These are phyloP conservation scores for Eupithecia subfuscata DNA, from an alignment of 2,888 invertebrate species.

Conservation along the genomic window DNA sequence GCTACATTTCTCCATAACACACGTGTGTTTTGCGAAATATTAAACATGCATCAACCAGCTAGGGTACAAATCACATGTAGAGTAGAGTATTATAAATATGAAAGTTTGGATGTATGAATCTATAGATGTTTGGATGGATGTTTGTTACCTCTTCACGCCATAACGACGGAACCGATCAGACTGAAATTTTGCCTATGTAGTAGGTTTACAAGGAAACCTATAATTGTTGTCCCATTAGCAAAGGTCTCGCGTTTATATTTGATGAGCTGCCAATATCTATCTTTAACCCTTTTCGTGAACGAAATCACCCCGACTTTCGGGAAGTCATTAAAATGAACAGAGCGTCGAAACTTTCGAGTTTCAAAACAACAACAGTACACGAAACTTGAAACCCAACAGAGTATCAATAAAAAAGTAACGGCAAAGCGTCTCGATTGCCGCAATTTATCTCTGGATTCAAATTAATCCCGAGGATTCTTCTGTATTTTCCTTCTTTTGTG, in stretches of 20 bases:
- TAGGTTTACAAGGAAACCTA: no score
- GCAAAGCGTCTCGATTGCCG: conserved; percentile 26
- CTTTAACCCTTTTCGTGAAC: background rate
- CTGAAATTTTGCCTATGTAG: no score
- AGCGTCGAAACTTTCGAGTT: conserved; percentile 11
- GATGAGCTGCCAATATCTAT: background rate
- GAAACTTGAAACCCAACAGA: conserved; percentile 23
- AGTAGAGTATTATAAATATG: background rate
- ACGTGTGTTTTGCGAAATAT: background rate
- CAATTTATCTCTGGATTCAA: conserved; percentile 30
- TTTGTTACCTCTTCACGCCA: no score
- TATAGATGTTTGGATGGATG: no score
- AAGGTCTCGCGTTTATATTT: background rate
- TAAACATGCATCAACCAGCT: background rate
- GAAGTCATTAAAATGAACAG: conserved; percentile 11
- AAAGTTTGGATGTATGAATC: no score
- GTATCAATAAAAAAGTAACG: conserved; percentile 28
- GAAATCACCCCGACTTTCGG: background rate
- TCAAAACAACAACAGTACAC: conserved; percentile 16
- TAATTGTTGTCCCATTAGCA: background rate
- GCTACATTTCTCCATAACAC: background rate
- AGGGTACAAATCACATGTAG: background rate
- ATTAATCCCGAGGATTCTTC: conserved; percentile 25
- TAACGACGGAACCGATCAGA: no score
- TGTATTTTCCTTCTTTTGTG: conserved; percentile 24